A percentile compares a stretch with the other conserved stretches of the same genome.
These are phyloP conservation scores for Drosophila grimshawi DNA, from an alignment of 1,140 invertebrate species.

Conservation along the genomic window DNA sequence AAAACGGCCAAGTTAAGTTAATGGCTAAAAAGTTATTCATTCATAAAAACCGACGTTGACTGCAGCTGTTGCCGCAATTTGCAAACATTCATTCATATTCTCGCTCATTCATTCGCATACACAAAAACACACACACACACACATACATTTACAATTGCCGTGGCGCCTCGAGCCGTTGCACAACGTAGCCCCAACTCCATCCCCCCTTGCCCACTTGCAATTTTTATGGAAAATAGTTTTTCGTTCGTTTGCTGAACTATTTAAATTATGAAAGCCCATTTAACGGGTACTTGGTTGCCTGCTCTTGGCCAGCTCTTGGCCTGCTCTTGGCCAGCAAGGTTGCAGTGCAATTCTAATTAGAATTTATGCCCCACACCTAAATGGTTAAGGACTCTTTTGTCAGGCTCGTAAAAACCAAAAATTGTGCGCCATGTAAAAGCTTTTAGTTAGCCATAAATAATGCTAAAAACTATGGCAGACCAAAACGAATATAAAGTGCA, in stretches of 20 bases:
- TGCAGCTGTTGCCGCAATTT: constrained; percentile 69
- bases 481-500: constrained; percentile 29
- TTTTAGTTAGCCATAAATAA: constrained; percentile 79
- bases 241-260: constrained; percentile 23
- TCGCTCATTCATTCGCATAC: constrained; percentile 52
- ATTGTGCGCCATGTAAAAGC: constrained; percentile 72
- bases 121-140: constrained; percentile 26
- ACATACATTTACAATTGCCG: constrained; percentile 58
- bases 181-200: constrained; percentile 31
- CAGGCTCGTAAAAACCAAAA: constrained; percentile 75
- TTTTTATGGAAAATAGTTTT: constrained; percentile 51
- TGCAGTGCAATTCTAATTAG: constrained; percentile 60
- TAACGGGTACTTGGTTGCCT: constrained; percentile 35
- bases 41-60: constrained; percentile 58
- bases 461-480: constrained; percentile 67
- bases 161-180: constrained; percentile 54
- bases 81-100: constrained; percentile 73
- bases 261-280: constrained; percentile 64
- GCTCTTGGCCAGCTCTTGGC: constrained; percentile 12
- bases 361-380: constrained; percentile 69
- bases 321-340: constrained; percentile 29
- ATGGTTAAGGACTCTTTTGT: constrained; percentile 42
- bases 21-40: constrained; percentile 68
- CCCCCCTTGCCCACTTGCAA: constrained; percentile 4
- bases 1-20: constrained; percentile 51